Percentiles rank a stretch among this genome's conserved stretches.
phyloP scores from a whole-genome alignment of 2,113 vertebrate species.

The Nestor notabilis region DNA sequence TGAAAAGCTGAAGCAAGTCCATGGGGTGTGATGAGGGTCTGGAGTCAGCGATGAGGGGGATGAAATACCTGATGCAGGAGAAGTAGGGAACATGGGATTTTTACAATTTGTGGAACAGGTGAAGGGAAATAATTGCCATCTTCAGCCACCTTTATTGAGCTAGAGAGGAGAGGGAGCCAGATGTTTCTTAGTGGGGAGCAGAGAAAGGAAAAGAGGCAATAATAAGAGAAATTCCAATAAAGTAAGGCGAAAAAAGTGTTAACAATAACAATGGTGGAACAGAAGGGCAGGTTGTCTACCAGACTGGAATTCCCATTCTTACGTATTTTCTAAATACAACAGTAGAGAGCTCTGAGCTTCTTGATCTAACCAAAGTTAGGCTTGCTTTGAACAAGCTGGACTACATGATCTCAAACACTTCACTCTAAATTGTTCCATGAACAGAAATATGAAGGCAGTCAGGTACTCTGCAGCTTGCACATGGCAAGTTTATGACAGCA shows the following conservation, averaged over 20 bases:
- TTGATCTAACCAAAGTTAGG: neutral
- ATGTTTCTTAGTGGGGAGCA: neutral
- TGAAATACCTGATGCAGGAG: neutral
- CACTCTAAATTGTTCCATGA: neutral
- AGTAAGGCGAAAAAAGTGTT: neutral
- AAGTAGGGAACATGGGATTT: neutral
- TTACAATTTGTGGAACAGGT: neutral
- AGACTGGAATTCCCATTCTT: neutral
- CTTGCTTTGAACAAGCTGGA: neutral
- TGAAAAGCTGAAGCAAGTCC: neutral
- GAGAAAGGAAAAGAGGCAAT: neutral
- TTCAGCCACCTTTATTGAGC: neutral
- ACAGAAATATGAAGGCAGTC: neutral
- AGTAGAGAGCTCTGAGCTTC: neutral
- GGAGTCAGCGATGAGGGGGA: neutral
- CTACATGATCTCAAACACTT: neutral
- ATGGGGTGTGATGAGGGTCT: neutral
- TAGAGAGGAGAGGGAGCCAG: neutral
- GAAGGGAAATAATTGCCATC: neutral
- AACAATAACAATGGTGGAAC: neutral
- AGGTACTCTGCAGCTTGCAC: neutral
- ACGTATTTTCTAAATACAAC: neutral
- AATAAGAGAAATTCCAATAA: neutral
- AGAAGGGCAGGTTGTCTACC: neutral
- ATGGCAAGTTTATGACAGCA: neutral